Conservation (phyloP, 2,797 vertebrate genomes). For the Phalloptychus januarius region DNA sequence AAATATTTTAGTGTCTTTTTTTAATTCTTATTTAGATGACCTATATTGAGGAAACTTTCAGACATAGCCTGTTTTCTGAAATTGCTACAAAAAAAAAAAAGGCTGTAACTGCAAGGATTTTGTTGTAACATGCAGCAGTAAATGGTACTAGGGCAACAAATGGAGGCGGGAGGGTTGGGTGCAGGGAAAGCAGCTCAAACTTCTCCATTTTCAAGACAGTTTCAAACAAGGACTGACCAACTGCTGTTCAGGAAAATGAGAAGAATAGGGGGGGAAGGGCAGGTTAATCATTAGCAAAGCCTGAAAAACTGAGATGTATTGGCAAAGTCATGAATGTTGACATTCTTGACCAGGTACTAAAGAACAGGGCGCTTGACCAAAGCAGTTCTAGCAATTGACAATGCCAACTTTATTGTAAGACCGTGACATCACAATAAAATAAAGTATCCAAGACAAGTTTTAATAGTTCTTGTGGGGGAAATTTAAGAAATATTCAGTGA, state of each 20-base stretch:
- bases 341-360: conserved; percentile 6
- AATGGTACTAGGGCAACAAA: conserved; percentile 22
- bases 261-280: background rate
- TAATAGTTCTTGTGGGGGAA: conserved; percentile 31
- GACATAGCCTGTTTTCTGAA: background rate
- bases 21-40: background rate
- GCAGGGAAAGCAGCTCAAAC: conserved; percentile 37
- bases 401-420: conserved; percentile 23
- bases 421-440: too few relatives aligned
- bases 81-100: conserved; percentile 36
- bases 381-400: conserved; percentile 44
- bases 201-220: conserved; percentile 12
- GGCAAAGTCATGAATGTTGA: conserved; percentile 16
- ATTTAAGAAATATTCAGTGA: conserved; percentile 38
- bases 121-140: conserved; percentile 17
- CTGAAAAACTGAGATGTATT: background rate
- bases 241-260: background rate
- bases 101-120: conserved; percentile 17
- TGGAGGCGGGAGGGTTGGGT: conserved; percentile 25
- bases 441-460: too few relatives aligned
- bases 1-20: conserved; percentile 20
- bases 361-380: conserved; percentile 21
- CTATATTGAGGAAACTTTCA: background rate
- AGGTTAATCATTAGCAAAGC: background rate
- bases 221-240: background rate